These are phyloP conservation scores for Leucophenga varia DNA, from an alignment of 1,140 invertebrate genomes.

Conservation along the genomic window DNA sequence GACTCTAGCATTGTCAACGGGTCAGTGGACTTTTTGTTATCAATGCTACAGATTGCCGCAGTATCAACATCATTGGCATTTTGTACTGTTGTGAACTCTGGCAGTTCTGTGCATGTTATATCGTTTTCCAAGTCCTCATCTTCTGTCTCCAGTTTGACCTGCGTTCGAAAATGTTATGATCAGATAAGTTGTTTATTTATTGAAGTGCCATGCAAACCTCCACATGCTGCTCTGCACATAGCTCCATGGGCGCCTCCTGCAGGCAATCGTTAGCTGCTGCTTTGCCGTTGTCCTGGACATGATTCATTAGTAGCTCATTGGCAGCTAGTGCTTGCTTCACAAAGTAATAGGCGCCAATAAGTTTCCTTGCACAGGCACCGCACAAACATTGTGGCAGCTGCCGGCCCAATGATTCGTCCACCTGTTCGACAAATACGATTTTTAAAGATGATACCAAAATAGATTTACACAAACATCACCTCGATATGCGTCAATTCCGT, in stretches of 20 bases:
- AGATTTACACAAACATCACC: conserved; percentile 14
- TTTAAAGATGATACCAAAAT: background rate
- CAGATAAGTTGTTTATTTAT: no score
- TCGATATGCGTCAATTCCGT: conserved; percentile 35
- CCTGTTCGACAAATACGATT: conserved; percentile 3
- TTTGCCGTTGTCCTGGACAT: conserved; percentile 12
- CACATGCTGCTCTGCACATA: conserved; percentile 41
- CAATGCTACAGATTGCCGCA: conserved; percentile 5
- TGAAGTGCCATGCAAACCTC: conserved; percentile 38
- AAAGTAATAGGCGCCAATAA: conserved; percentile 34
- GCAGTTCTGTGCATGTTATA: conserved; percentile 31
- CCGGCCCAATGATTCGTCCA: conserved; percentile 9
- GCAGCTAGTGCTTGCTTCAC: conserved; percentile 35
- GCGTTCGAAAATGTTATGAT: no score
- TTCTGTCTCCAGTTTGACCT: no score
- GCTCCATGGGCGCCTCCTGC: conserved; percentile 35
- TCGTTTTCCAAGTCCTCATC: conserved; percentile 27
- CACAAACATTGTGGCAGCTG: conserved; percentile 36
- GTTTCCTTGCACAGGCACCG: conserved; percentile 25
- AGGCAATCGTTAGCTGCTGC: conserved; percentile 23
- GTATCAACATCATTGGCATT: conserved; percentile 10
- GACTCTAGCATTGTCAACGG: conserved; percentile 34
- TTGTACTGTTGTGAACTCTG: conserved; percentile 21
- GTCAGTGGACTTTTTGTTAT: conserved; percentile 31
- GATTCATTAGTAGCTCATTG: conserved; percentile 29